Conservation (phyloP, 2,113 vertebrate genomes). For the Aphelocoma coerulescens region DNA sequence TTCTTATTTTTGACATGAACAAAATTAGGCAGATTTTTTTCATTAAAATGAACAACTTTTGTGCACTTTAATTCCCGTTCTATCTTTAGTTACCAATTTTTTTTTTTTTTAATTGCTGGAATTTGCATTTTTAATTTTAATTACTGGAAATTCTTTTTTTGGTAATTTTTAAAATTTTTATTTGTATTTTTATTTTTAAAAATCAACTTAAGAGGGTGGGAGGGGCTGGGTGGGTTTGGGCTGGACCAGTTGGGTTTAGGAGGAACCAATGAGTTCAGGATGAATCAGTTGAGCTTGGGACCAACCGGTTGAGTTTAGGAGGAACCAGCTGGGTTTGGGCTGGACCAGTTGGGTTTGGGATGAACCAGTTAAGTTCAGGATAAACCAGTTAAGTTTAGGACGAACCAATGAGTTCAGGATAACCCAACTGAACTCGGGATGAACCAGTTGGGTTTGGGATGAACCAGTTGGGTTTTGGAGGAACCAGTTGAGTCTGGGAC, state of each 20-base stretch:
- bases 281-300: no score
- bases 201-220: neutral
- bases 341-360: neutral
- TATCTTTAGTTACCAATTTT: neutral
- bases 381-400: fast-evolving
- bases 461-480: neutral
- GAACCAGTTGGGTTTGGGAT: no score
- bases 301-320: neutral
- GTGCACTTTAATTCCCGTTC: neutral
- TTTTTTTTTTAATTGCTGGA: neutral
- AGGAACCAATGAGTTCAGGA: neutral
- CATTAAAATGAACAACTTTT: neutral
- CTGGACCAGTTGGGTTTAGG: neutral
- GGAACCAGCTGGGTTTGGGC: no score
- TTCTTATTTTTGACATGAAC: neutral
- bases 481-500: no score
- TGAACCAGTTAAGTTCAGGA: neutral
- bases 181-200: neutral
- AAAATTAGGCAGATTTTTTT: neutral
- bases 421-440: no score
- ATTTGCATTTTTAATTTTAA: no score
- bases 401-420: neutral
- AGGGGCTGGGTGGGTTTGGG: neutral
- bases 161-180: neutral
- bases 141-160: neutral